These are phyloP conservation scores for Heliconius ismenius DNA, from an alignment of 2,888 invertebrate species.

Conservation along the genomic window DNA sequence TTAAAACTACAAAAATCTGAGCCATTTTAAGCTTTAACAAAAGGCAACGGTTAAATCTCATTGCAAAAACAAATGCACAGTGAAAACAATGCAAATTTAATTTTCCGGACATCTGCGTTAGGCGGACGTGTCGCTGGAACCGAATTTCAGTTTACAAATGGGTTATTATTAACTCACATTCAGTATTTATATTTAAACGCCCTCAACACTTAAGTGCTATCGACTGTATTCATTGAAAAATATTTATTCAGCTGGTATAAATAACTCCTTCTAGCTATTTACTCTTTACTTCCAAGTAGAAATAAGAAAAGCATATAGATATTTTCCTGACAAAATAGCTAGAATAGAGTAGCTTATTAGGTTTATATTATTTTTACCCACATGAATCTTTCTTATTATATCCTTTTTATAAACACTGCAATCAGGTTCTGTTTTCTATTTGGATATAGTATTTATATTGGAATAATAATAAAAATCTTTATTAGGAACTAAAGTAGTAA, in stretches of 20 bases:
- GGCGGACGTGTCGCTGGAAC: constrained; percentile 24
- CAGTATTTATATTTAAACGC: constrained; percentile 27
- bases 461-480: too few species aligned
- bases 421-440: too few species aligned
- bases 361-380: neutral
- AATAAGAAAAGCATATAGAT: neutral
- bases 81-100: constrained; percentile 31
- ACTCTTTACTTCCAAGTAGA: neutral
- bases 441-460: too few species aligned
- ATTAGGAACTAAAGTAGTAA: too few species aligned
- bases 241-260: constrained; percentile 23
- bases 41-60: constrained; percentile 14
- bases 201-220: constrained; percentile 30
- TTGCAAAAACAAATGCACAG: constrained; percentile 27
- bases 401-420: too few species aligned
- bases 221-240: constrained; percentile 21
- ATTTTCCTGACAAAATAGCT: neutral
- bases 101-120: constrained; percentile 29
- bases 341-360: neutral
- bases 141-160: constrained; percentile 30
- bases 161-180: constrained; percentile 30
- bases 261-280: constrained; percentile 10
- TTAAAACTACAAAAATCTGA: neutral
- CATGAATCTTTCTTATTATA: too few species aligned
- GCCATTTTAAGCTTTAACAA: neutral